phyloP scores from a whole-genome alignment of 1,140 invertebrate species.

The Drosophila nigrodunni region DNA sequence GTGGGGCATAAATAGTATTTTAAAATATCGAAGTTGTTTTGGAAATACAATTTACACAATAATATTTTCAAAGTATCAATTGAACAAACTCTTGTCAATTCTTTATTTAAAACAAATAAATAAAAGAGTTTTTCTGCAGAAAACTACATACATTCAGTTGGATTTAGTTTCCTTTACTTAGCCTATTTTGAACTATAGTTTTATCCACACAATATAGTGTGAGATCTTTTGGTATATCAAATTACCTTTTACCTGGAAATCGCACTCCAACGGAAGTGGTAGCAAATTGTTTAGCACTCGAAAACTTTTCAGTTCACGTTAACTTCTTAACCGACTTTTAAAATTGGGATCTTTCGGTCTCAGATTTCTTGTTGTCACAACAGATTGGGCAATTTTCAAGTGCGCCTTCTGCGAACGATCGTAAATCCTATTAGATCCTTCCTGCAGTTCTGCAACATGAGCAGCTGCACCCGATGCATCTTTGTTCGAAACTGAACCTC shows the following conservation, averaged over 20 bases:
- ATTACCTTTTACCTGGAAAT: slow-evolving; percentile 37
- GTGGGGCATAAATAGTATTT: no score
- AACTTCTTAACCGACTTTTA: slow-evolving; percentile 52
- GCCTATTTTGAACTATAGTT: not conserved
- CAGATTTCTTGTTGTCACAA: slow-evolving; percentile 74
- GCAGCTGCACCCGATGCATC: slow-evolving; percentile 37
- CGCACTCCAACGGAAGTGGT: slow-evolving; percentile 19
- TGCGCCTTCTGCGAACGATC: slow-evolving; percentile 53
- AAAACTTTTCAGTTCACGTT: slow-evolving; percentile 38
- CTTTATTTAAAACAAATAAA: no score
- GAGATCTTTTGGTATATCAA: slow-evolving; percentile 19
- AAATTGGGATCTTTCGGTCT: slow-evolving; percentile 43
- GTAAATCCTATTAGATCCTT: slow-evolving; percentile 73
- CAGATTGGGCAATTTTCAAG: slow-evolving; percentile 46
- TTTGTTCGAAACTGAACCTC: slow-evolving; percentile 10
- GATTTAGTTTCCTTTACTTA: not conserved
- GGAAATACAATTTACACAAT: no score
- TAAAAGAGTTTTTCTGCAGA: no score
- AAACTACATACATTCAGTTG: not conserved
- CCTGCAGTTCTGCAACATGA: slow-evolving; percentile 57
- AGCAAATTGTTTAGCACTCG: slow-evolving; percentile 25
- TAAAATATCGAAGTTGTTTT: no score
- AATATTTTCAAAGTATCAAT: no score
- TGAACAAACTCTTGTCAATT: no score
- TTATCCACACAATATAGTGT: slow-evolving; percentile 11